Base-by-base conservation (phyloP, 2,113 vertebrate species). In the Planiliza haematocheilus region DNA sequence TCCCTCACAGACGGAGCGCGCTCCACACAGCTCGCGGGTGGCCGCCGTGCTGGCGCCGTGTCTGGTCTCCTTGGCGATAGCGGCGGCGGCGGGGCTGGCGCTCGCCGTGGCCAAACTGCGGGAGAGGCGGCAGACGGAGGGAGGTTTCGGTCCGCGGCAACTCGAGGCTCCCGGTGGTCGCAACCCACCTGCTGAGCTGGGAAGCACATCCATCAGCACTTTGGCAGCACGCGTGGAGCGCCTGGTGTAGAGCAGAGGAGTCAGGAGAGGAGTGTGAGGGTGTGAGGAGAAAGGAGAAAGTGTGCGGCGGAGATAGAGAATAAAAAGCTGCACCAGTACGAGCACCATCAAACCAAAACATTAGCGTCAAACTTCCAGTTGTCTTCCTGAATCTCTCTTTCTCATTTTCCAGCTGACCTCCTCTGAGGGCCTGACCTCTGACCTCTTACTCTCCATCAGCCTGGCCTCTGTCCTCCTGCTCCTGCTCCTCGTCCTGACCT, bases 351-450 rank as follows among this genome's bases (percentile, higher is more conserved):
- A 30, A 58, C 10, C 38, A 18, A 36, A 39, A 39, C n/a, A 42
- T 52, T 16, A 39, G 5, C 8, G 2, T 16, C 1, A 45, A 2
- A 36, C 17, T 8, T 37, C 36, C 13, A 6, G 7, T 24, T 6
- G 34, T 34, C 14, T 9, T 8, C 39, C 50, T 46, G 9, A 43
- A 34, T 43, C 14, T 36, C 24, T 48, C 1, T 72, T 16, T 7
- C 53, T n/a, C n/a, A n/a, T n/a, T n/a, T n/a, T 93, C 41, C 90
- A 97, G 97, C 46, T 96, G 90, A 90, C 86, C 8, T 67, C 93
- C 8, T 67, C 93, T 18, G 82, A 83, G 45, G 87, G 85, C 70
- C 18, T 95, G 92, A 77, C 93, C 55, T 92, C 91, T 16, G 87
- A 91, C 79, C 58, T 96, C 17, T 90, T 97, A 53, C 64, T 95